Evolutionary conservation across 1,140 invertebrate genomes (phyloP).

Genomic region (Cepaea nemoralis): DNA sequence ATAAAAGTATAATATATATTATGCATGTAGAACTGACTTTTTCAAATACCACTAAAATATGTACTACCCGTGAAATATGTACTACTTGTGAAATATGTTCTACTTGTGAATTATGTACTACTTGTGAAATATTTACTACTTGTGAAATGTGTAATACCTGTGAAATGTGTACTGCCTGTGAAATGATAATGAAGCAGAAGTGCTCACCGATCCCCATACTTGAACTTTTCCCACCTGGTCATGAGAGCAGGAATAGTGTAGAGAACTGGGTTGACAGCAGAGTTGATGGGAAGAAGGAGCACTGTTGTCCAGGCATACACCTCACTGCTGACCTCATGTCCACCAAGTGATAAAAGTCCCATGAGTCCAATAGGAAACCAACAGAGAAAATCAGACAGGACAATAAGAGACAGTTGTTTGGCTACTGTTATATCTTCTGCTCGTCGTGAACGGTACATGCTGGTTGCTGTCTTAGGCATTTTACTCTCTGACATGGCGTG

Average conservation of each 20-base stretch:
- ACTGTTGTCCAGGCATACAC: constrained; percentile 27
- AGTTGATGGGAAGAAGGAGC: constrained; percentile 38
- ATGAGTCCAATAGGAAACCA: constrained; percentile 46
- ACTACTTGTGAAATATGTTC: too few species aligned
- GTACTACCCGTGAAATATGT: too few species aligned
- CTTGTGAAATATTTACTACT: too few species aligned
- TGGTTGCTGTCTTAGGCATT: not conserved
- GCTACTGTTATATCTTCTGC: constrained; percentile 40
- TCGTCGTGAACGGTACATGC: not conserved
- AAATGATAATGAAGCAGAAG: too few species aligned
- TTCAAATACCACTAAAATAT: too few species aligned
- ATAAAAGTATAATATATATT: too few species aligned
- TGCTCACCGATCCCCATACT: too few species aligned
- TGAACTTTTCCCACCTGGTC: too few species aligned
- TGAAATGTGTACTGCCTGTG: too few species aligned
- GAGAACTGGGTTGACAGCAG: constrained; percentile 40
- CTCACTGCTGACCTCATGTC: not conserved
- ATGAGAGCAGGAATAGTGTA: constrained; percentile 29
- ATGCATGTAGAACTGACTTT: too few species aligned
- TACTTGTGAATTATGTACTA: too few species aligned
- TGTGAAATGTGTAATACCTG: too few species aligned
- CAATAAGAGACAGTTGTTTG: constrained; percentile 37
- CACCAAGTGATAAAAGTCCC: constrained; percentile 32
- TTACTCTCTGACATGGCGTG: constrained; percentile 3
- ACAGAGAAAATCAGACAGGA: constrained; percentile 44